Conservation (phyloP, 2,113 vertebrate species). For the Centropus bengalensis region DNA sequence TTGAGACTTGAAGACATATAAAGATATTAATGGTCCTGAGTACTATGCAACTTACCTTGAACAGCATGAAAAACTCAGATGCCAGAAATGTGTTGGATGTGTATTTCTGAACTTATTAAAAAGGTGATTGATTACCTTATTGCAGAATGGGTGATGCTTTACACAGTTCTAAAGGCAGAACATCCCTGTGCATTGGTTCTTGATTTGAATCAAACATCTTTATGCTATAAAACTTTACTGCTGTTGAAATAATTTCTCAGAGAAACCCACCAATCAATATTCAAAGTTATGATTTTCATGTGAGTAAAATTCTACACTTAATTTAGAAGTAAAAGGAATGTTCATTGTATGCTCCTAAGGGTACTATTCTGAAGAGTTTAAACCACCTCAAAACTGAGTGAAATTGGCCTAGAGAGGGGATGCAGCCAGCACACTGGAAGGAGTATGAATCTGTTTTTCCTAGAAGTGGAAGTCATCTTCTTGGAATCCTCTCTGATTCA, state of each 20-base stretch:
- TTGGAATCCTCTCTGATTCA: neutral
- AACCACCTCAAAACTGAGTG: neutral
- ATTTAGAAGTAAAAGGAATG: neutral
- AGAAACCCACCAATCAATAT: neutral
- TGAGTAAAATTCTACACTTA: neutral
- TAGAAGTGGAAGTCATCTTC: neutral
- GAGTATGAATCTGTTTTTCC: neutral
- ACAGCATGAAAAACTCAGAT: neutral
- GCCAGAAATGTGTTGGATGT: neutral
- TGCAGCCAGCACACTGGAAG: neutral
- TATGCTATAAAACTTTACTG: neutral
- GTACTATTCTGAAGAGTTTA: neutral
- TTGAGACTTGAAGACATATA: neutral
- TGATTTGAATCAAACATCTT: neutral
- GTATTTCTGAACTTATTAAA: neutral
- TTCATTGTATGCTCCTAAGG: neutral
- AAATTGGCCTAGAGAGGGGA: neutral
- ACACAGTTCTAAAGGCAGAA: neutral
- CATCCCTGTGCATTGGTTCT: neutral
- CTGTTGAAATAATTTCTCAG: neutral
- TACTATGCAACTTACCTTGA: neutral
- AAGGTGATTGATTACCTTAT: neutral
- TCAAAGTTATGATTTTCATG: neutral
- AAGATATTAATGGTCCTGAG: neutral
- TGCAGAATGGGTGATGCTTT: neutral